phyloP scores from a whole-genome alignment of 2,797 vertebrate species.

The Myripristis jacobus region DNA sequence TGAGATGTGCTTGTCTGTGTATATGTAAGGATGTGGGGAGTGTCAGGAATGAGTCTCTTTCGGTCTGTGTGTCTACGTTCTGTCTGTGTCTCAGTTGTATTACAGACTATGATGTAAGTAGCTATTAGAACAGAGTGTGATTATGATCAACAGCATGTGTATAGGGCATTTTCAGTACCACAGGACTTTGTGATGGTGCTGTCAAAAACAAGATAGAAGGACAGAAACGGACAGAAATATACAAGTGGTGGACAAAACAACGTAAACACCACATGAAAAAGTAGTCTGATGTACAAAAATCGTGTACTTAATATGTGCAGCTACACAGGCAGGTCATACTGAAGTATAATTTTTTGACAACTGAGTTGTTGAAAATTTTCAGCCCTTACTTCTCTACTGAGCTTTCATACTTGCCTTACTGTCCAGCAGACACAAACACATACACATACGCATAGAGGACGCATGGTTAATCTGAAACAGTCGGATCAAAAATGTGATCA shows the following conservation, averaged over 20 bases:
- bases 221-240: slow-evolving; percentile 22
- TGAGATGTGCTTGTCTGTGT: slow-evolving; percentile 39
- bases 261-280: slow-evolving; percentile 2
- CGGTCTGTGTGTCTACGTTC: slow-evolving; percentile 28
- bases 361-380: no score
- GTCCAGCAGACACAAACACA: no score
- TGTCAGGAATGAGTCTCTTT: slow-evolving; percentile 46
- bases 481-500: no score
- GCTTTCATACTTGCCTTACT: no score
- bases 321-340: background rate
- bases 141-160: slow-evolving; percentile 47
- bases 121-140: slow-evolving; percentile 45
- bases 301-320: no score
- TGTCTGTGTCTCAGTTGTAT: slow-evolving; percentile 44
- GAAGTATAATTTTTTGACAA: no score
- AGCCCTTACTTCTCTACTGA: no score
- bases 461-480: no score
- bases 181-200: slow-evolving; percentile 17
- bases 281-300: no score
- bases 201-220: background rate
- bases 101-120: slow-evolving; percentile 58
- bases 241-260: slow-evolving; percentile 1
- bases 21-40: slow-evolving; percentile 45
- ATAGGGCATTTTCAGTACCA: slow-evolving; percentile 43
- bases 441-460: no score